Percentiles rank a stretch among this genome's conserved stretches.
Evolutionary conservation across 2,113 vertebrate species (phyloP).

Genomic region (Corynorhinus townsendii): DNA sequence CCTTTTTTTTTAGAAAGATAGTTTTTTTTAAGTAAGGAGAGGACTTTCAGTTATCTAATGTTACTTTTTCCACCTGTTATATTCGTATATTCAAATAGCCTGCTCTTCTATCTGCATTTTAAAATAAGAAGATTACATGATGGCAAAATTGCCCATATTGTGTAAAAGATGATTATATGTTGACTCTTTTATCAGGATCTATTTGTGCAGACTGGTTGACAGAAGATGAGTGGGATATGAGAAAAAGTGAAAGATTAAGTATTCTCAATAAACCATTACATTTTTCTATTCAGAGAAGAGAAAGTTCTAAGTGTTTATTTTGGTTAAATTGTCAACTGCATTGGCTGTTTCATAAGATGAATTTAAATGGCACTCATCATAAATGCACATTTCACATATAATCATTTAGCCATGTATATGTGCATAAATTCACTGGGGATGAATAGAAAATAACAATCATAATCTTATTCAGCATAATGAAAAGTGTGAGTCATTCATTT

Average conservation of each 20-base stretch:
- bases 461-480: background rate
- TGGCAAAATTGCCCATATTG: background rate
- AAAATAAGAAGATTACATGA: background rate
- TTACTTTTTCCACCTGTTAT: background rate
- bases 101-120: background rate
- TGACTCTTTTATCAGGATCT: background rate
- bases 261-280: background rate
- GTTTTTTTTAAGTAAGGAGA: background rate
- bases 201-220: background rate
- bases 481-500: constrained; percentile 8
- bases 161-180: background rate
- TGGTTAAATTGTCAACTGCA: background rate
- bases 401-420: background rate
- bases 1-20: background rate
- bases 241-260: background rate
- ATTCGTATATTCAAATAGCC: background rate
- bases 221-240: background rate
- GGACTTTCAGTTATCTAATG: background rate
- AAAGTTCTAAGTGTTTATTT: background rate
- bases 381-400: constrained; percentile 29
- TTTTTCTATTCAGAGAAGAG: background rate
- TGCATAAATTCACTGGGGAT: background rate
- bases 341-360: background rate
- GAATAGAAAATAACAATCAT: constrained; percentile 24
- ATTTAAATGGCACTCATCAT: background rate